A percentile compares a stretch with the other conserved stretches of the same genome.
Evolutionary conservation across 1,140 invertebrate genomes (phyloP).

Genomic region (Drosophila setifemur): DNA sequence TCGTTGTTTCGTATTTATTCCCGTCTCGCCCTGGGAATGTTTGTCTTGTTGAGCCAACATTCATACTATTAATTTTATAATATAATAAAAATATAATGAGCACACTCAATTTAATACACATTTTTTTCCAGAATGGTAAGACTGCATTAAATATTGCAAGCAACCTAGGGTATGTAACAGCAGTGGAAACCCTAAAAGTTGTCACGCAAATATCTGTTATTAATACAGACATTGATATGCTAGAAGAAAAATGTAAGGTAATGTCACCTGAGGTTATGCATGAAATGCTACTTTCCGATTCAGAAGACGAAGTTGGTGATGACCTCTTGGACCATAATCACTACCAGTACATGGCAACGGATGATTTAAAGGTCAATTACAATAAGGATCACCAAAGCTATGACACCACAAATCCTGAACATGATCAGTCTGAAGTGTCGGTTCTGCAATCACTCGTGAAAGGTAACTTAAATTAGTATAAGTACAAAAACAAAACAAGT

Average conservation of each 20-base stretch:
- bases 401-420: constrained; percentile 62
- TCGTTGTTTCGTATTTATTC: no score
- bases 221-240: constrained; percentile 85
- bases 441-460: constrained; percentile 2
- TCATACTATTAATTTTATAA: no score
- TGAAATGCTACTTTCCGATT: constrained; percentile 99
- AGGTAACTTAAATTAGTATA: constrained; percentile 21
- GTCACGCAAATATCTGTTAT: constrained; percentile 96
- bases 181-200: constrained; percentile 97
- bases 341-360: constrained; percentile 81
- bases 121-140: constrained; percentile 91
- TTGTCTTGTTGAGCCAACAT: no score
- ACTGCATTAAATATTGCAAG: constrained; percentile 98
- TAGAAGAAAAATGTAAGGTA: constrained; percentile 95
- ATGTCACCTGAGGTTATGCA: constrained; percentile 99
- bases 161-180: constrained; percentile 97
- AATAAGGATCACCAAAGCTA: constrained; percentile 65
- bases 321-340: constrained; percentile 75
- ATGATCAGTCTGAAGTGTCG: constrained; percentile 32
- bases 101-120: no score
- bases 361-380: constrained; percentile 61
- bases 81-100: no score
- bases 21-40: no score
- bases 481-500: not conserved
- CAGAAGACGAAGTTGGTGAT: constrained; percentile 98